Percentiles rank a stretch among this genome's conserved stretches.
Conservation (phyloP, 2,888 invertebrate species). For the Baccha elongata region DNA sequence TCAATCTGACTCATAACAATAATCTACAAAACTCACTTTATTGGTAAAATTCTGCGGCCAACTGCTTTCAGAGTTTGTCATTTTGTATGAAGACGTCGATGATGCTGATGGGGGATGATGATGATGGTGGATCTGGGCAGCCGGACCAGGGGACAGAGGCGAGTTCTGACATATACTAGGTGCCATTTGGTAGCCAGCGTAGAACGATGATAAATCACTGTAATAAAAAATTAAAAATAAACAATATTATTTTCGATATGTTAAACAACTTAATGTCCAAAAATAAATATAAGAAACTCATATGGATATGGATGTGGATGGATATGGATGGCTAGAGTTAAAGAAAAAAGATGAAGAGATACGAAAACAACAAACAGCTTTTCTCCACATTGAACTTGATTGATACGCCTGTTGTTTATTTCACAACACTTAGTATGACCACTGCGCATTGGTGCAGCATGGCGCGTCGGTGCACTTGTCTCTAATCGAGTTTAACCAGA, state of each 20-base stretch:
- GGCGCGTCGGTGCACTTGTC: slow-evolving; percentile 1
- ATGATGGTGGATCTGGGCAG: slow-evolving; percentile 61
- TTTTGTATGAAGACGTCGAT: slow-evolving; percentile 80
- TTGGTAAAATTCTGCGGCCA: slow-evolving; percentile 81
- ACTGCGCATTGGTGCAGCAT: slow-evolving; percentile 10
- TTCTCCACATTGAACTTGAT: slow-evolving; percentile 68
- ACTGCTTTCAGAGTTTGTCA: slow-evolving; percentile 80
- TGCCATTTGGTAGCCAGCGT: slow-evolving; percentile 83
- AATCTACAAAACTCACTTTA: slow-evolving; percentile 76
- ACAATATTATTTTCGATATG: slow-evolving; percentile 9
- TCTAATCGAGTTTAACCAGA: slow-evolving; percentile 58
- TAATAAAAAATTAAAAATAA: slow-evolving; percentile 75
- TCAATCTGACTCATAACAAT: not conserved
- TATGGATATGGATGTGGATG: not conserved
- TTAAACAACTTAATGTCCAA: slow-evolving; percentile 4
- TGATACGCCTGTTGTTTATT: slow-evolving; percentile 51
- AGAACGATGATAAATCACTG: slow-evolving; percentile 82
- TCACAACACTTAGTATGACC: slow-evolving; percentile 35
- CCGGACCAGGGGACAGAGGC: slow-evolving; percentile 77
- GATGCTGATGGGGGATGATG: slow-evolving; percentile 76
- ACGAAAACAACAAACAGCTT: slow-evolving; percentile 28
- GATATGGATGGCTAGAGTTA: not conserved
- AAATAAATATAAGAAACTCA: slow-evolving; percentile 2
- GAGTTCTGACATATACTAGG: slow-evolving; percentile 82
- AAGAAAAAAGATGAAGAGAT: slow-evolving; percentile 27